phyloP scores from a whole-genome alignment of 2,888 invertebrate species.

The Chydorus sphaericus region DNA sequence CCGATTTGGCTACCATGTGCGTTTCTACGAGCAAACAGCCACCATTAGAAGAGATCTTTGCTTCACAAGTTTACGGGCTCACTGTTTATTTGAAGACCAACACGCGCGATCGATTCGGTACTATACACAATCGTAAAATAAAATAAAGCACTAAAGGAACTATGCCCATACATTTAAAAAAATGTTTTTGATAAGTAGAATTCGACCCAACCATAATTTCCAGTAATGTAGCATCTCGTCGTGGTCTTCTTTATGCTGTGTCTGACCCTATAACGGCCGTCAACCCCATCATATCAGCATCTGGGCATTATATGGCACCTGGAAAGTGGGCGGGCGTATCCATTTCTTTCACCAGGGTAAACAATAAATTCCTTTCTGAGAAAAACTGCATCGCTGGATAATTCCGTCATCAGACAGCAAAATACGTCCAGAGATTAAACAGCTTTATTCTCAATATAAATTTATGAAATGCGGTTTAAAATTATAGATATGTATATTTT shows the following conservation, averaged over 20 bases:
- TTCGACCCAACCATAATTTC: conserved; percentile 9
- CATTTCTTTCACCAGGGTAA: neutral
- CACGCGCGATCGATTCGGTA: conserved; percentile 1
- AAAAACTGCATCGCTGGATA: too few species aligned
- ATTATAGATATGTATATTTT: neutral
- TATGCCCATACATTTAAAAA: neutral
- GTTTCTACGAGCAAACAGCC: conserved; percentile 6
- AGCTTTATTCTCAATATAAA: too few species aligned
- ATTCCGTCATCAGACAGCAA: too few species aligned
- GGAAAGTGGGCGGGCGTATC: neutral
- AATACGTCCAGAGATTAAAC: too few species aligned
- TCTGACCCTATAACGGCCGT: conserved; percentile 9
- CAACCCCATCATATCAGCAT: conserved; percentile 3
- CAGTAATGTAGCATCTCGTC: neutral
- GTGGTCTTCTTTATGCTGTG: conserved; percentile 12
- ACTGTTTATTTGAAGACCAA: conserved; percentile 9
- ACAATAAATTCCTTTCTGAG: too few species aligned
- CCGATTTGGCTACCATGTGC: conserved; percentile 7
- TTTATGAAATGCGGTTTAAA: too few species aligned
- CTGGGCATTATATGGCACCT: conserved; percentile 11
- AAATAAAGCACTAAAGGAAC: neutral
- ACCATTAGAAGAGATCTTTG: neutral
- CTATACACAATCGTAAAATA: neutral
- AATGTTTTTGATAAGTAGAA: neutral
- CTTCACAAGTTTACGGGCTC: conserved; percentile 11